Conservation (phyloP, 2,888 invertebrate genomes). For the Trichogramma evanescens region DNA sequence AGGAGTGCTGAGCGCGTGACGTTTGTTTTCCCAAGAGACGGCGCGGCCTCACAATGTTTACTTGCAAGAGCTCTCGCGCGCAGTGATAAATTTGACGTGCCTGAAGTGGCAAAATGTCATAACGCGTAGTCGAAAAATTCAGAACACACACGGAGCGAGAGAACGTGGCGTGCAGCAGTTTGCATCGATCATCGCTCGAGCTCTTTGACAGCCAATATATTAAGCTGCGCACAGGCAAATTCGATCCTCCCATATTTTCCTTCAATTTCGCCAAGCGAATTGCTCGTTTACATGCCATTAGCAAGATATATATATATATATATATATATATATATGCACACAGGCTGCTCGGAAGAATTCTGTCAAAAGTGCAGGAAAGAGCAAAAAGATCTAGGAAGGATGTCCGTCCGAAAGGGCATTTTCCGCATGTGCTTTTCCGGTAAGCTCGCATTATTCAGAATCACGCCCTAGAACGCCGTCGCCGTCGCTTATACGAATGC, state of each 20-base stretch:
- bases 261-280: neutral
- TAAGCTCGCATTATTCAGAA: conserved; percentile 15
- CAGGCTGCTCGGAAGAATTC: no score
- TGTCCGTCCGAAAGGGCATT: conserved; percentile 3
- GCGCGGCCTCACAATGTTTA: no score
- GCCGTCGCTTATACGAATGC: conserved; percentile 6
- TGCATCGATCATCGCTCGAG: neutral
- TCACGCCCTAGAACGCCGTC: conserved; percentile 13
- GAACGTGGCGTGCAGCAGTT: neutral
- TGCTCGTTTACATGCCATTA: no score
- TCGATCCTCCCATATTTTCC: neutral
- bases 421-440: conserved; percentile 1
- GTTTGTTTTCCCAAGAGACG: no score
- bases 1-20: no score
- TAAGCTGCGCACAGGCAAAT: neutral
- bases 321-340: no score
- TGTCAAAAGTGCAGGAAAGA: neutral
- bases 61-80: no score
- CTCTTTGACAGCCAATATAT: neutral
- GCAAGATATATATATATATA: no score
- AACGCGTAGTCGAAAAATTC: no score
- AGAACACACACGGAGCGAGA: no score
- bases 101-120: no score
- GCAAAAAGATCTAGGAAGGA: neutral
- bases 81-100: no score